phyloP scores from a whole-genome alignment of 1,140 invertebrate species.

The Drosophila cardini region DNA sequence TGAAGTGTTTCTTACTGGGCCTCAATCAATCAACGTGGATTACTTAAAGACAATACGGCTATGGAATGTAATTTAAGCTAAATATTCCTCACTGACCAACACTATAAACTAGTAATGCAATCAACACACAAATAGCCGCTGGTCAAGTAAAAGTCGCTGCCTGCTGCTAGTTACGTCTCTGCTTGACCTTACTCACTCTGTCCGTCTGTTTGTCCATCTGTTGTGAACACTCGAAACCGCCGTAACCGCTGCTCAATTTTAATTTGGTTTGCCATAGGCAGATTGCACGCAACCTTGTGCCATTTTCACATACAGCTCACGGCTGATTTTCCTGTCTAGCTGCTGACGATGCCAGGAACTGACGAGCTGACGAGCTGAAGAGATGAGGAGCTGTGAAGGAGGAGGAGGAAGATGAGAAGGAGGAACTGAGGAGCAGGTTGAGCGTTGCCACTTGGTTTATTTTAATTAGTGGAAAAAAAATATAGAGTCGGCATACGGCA shows the following conservation, averaged over 20 bases:
- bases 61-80: background rate
- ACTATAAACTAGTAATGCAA: slow-evolving; percentile 19
- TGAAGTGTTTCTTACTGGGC: too few species aligned
- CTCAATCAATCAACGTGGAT: slow-evolving; percentile 41
- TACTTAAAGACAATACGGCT: background rate
- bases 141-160: slow-evolving; percentile 35
- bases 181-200: background rate
- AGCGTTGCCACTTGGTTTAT: slow-evolving; percentile 75
- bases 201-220: background rate
- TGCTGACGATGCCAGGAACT: slow-evolving; percentile 50
- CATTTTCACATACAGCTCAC: slow-evolving; percentile 52
- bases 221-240: slow-evolving; percentile 7
- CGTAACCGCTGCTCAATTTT: slow-evolving; percentile 43
- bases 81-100: background rate
- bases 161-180: slow-evolving; percentile 6
- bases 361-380: background rate
- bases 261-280: slow-evolving; percentile 50
- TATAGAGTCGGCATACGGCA: slow-evolving; percentile 58
- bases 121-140: slow-evolving; percentile 13
- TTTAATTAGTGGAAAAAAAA: slow-evolving; percentile 83
- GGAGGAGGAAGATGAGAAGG: slow-evolving; percentile 15
- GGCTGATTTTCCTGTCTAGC: slow-evolving; percentile 60
- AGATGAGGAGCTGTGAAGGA: slow-evolving; percentile 41
- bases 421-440: slow-evolving; percentile 1
- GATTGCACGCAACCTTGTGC: slow-evolving; percentile 63